Evolutionary conservation across 2,888 invertebrate species (phyloP).

Genomic region (Pyrgus malvae): DNA sequence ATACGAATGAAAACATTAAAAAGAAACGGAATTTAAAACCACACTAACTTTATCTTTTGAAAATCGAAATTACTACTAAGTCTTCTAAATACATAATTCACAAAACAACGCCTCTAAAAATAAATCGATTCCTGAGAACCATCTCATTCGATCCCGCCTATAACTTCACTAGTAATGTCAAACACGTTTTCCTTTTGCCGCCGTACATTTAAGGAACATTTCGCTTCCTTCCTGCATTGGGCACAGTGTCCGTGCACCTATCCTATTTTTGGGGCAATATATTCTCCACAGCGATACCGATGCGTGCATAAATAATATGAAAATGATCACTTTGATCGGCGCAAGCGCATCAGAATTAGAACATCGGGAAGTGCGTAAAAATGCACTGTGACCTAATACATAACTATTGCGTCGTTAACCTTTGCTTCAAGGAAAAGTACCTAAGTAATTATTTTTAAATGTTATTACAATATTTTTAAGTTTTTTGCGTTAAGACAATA

Average conservation of each 20-base stretch:
- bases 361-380: conserved; percentile 28
- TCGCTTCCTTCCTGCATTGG: conserved; percentile 39
- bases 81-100: no score
- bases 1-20: no score
- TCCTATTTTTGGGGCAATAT: conserved; percentile 40
- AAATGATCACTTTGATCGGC: conserved; percentile 24
- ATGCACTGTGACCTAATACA: conserved; percentile 20
- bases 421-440: not conserved
- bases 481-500: not conserved
- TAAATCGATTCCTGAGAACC: not conserved
- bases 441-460: not conserved
- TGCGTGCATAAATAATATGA: conserved; percentile 31
- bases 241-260: conserved; percentile 32
- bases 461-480: not conserved
- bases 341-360: conserved; percentile 1
- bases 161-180: conserved; percentile 22
- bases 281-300: conserved; percentile 31
- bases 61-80: no score
- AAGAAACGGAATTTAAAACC: no score
- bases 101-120: not conserved
- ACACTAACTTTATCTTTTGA: no score
- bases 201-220: conserved; percentile 30
- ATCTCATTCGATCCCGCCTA: not conserved
- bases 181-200: conserved; percentile 33
- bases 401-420: no score